These are phyloP conservation scores for Ceryle rudis DNA, from an alignment of 2,797 vertebrate genomes.

Conservation along the genomic window DNA sequence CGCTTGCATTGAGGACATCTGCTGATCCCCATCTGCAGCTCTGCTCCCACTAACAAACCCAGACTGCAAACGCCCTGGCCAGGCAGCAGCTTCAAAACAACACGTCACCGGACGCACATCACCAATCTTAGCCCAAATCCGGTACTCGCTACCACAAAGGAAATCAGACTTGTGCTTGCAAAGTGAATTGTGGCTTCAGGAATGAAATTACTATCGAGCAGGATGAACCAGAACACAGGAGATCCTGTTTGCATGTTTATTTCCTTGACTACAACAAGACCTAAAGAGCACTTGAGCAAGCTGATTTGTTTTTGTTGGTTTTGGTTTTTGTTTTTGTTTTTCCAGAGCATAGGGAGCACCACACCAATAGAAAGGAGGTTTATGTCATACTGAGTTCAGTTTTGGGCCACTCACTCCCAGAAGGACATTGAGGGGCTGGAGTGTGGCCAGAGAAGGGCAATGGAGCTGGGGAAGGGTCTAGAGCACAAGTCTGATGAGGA, in stretches of 20 bases:
- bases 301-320: background rate
- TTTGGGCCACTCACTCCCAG: too few relatives aligned
- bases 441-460: too few relatives aligned
- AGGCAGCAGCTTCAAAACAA: background rate
- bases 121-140: background rate
- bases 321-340: background rate
- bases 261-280: conserved; percentile 26
- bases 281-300: background rate
- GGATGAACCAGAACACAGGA: conserved; percentile 4
- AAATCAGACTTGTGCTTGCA: background rate
- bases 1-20: fast-evolving
- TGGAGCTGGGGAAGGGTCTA: too few relatives aligned
- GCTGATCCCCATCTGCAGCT: background rate
- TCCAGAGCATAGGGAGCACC: background rate
- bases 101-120: background rate
- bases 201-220: conserved; percentile 16
- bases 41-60: background rate
- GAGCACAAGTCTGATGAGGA: too few relatives aligned
- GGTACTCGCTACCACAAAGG: fast-evolving
- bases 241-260: conserved; percentile 40
- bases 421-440: too few relatives aligned
- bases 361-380: background rate
- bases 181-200: background rate
- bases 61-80: background rate
- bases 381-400: background rate